Conservation (phyloP, 2,888 invertebrate species). For the Arge pagana region DNA sequence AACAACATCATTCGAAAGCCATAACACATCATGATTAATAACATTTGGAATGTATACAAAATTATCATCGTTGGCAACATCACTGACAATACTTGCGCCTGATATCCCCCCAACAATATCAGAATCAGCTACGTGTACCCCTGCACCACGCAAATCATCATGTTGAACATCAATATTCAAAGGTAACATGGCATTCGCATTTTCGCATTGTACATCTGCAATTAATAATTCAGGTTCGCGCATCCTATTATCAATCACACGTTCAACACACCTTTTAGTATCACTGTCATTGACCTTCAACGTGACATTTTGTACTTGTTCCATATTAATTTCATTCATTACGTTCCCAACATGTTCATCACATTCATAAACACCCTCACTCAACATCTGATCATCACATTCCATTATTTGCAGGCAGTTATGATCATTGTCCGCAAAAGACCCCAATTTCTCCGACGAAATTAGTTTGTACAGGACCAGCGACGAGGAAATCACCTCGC, state of each 20-base stretch:
- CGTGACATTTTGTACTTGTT: no score
- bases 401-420: background rate
- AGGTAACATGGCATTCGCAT: no score
- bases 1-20: background rate
- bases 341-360: background rate
- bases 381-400: background rate
- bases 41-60: no score
- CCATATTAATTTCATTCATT: background rate
- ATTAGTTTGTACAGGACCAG: background rate
- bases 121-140: no score
- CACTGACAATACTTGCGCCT: no score
- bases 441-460: conserved; percentile 4
- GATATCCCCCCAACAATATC: no score
- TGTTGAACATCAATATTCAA: no score
- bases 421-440: background rate
- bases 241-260: background rate
- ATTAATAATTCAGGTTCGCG: background rate
- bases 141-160: no score
- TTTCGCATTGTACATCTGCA: no score
- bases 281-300: background rate
- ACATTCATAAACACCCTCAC: background rate
- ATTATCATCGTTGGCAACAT: background rate
- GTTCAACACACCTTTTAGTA: background rate
- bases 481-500: background rate
- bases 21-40: background rate